Percentiles rank a stretch among this genome's conserved stretches.
These are phyloP conservation scores for Tetrax tetrax DNA, from an alignment of 2,113 vertebrate species.

Conservation along the genomic window DNA sequence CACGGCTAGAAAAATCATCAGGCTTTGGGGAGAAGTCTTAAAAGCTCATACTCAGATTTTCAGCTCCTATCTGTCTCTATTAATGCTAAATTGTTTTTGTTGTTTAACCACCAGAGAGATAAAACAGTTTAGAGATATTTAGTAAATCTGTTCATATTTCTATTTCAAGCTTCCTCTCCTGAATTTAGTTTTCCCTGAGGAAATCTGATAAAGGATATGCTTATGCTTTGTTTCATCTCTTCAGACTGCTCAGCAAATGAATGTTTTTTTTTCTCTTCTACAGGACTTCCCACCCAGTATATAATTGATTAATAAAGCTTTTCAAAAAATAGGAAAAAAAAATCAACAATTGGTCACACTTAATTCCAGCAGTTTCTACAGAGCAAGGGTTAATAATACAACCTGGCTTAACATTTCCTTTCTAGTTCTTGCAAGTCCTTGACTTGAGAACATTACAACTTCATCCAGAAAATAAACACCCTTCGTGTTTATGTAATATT, in stretches of 20 bases:
- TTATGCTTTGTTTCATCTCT: conserved; percentile 33
- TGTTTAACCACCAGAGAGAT: background rate
- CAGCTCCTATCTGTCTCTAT: background rate
- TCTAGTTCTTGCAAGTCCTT: background rate
- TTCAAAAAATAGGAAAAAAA: background rate
- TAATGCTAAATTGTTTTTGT: background rate
- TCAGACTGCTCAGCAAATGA: background rate
- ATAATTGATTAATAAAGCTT: background rate
- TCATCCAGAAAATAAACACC: background rate
- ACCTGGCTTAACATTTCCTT: background rate
- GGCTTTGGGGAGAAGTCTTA: background rate
- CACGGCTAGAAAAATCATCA: background rate
- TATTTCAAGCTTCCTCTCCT: background rate
- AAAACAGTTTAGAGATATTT: background rate
- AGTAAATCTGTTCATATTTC: conserved; percentile 22
- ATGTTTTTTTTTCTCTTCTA: background rate
- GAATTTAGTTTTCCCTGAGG: conserved; percentile 23
- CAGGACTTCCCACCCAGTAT: background rate
- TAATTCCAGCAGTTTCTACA: background rate
- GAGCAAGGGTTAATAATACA: background rate
- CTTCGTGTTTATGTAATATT: background rate
- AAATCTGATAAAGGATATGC: conserved; percentile 4
- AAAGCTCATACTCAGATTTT: background rate
- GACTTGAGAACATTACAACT: background rate
- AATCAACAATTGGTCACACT: background rate